These are phyloP conservation scores for Marmota flaviventris DNA, from an alignment of 2,113 vertebrate genomes.

Conservation along the genomic window DNA sequence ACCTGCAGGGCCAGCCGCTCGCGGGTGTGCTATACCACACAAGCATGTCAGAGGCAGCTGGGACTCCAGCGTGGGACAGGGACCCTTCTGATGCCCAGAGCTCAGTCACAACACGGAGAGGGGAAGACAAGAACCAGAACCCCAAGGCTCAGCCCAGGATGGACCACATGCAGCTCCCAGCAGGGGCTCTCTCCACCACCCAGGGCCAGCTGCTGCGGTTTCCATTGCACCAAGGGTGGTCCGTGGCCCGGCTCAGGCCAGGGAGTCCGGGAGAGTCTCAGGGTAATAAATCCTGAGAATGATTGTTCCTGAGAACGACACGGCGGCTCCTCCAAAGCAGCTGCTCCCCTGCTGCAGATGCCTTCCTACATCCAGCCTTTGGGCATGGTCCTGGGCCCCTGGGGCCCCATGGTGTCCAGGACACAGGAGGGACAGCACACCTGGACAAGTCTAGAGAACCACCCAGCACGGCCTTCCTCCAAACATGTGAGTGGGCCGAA, in stretches of 20 bases:
- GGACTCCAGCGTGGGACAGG: not conserved
- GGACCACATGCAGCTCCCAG: not conserved
- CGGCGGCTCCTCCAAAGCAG: not conserved
- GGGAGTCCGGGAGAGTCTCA: not conserved
- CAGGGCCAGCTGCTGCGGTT: too few relatives aligned
- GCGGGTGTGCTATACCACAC: too few relatives aligned
- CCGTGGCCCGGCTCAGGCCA: not conserved
- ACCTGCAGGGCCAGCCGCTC: too few relatives aligned
- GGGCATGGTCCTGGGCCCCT: not conserved
- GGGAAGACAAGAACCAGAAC: not conserved
- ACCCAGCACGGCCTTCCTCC: not conserved
- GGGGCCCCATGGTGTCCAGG: too few relatives aligned
- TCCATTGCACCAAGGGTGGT: not conserved
- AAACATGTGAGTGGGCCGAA: too few relatives aligned
- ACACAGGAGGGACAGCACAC: not conserved
- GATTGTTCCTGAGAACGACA: too few relatives aligned
- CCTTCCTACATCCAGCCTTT: not conserved
- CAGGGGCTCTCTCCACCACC: not conserved
- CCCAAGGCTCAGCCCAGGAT: not conserved
- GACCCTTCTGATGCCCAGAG: too few relatives aligned
- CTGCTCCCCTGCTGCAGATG: fast-evolving
- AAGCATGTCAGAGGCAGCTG: not conserved
- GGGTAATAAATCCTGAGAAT: not conserved
- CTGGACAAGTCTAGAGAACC: not conserved
- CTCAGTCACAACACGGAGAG: not conserved